These are phyloP conservation scores for Gymnorhina tibicen DNA, from an alignment of 2,113 vertebrate species.

Conservation along the genomic window DNA sequence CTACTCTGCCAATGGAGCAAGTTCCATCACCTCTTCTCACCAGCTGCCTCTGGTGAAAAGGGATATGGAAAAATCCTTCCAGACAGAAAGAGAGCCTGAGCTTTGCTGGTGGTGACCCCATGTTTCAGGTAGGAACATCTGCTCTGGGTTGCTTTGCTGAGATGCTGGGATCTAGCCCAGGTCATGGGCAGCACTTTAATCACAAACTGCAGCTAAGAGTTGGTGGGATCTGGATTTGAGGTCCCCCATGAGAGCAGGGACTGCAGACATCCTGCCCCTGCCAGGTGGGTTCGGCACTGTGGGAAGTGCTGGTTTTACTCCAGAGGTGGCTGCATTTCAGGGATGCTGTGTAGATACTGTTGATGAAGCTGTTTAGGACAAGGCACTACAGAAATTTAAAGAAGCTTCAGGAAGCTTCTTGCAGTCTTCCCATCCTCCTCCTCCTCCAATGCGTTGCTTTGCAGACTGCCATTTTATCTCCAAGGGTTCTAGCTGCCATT, in stretches of 20 bases:
- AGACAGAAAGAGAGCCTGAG: neutral
- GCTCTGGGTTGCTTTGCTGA: neutral
- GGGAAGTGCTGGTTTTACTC: neutral
- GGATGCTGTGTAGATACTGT: neutral
- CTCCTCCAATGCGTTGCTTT: neutral
- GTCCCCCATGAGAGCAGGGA: neutral
- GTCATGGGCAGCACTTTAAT: neutral
- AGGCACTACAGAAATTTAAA: neutral
- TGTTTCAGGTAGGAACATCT: neutral
- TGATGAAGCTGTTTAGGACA: neutral
- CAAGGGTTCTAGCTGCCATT: neutral
- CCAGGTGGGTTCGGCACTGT: fast-evolving
- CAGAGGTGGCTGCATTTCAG: neutral
- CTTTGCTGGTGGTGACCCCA: neutral
- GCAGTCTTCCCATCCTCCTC: neutral
- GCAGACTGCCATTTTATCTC: neutral
- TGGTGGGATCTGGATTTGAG: neutral
- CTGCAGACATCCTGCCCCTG: neutral
- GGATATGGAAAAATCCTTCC: neutral
- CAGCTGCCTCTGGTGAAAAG: neutral
- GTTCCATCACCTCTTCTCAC: neutral
- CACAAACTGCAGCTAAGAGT: neutral
- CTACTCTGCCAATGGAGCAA: neutral
- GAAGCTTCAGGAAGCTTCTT: constrained; percentile 38
- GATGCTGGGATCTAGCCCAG: neutral